phyloP scores from a whole-genome alignment of 2,797 vertebrate genomes.

The Peromyscus eremicus region DNA sequence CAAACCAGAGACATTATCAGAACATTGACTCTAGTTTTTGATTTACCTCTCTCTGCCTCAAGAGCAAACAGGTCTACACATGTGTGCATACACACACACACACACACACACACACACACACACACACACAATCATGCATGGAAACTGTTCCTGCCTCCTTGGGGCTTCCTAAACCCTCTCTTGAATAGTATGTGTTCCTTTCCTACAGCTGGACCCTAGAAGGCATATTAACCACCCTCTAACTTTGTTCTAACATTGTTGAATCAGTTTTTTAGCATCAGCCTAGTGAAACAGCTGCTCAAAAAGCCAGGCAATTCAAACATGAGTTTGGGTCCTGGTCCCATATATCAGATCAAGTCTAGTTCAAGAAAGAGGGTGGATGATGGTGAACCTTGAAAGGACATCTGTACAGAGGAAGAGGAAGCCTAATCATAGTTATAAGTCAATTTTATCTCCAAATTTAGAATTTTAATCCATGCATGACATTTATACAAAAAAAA shows the following conservation, averaged over 20 bases:
- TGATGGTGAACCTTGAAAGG: neutral
- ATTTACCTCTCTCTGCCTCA: neutral
- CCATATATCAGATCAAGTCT: neutral
- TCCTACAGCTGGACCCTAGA: neutral
- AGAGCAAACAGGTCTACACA: neutral
- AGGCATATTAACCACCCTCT: neutral
- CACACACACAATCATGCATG: neutral
- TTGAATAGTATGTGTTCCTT: conserved; percentile 3
- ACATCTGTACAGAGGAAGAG: neutral
- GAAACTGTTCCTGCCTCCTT: neutral
- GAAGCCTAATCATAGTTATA: neutral
- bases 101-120: neutral
- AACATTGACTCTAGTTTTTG: neutral
- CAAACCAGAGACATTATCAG: conserved; percentile 64
- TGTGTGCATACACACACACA: neutral
- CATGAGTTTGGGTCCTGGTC: neutral
- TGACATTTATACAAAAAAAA: neutral
- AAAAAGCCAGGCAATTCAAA: neutral
- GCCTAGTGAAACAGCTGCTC: neutral
- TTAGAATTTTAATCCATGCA: neutral
- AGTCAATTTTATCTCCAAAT: neutral
- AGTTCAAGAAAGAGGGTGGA: neutral
- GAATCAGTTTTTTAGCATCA: neutral
- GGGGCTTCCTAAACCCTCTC: neutral
- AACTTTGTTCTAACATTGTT: neutral